phyloP scores from a whole-genome alignment of 2,888 invertebrate species.

The Branchellion lobata region DNA sequence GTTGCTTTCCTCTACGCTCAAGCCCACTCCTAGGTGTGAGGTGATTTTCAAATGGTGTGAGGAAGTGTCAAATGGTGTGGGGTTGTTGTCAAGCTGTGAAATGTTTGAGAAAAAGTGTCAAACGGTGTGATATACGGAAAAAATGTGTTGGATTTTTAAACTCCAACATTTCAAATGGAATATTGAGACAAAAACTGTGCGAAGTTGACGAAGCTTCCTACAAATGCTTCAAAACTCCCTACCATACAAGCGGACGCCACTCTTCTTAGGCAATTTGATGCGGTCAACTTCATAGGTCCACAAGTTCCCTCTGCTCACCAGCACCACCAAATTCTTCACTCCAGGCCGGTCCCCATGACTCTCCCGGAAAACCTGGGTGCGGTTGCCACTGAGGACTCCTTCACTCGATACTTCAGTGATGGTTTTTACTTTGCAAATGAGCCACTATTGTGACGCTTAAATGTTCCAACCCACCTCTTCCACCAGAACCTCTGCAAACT shows the following conservation, averaged over 20 bases:
- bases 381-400: too few relatives aligned
- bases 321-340: slow-evolving; percentile 48
- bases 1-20: slow-evolving; percentile 44
- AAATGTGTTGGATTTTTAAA: neutral
- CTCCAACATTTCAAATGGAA: neutral
- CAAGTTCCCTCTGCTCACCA: slow-evolving; percentile 49
- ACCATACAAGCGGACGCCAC: slow-evolving; percentile 46
- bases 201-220: too few relatives aligned
- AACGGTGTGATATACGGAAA: neutral
- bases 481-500: slow-evolving; percentile 46
- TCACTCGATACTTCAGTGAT: too few relatives aligned
- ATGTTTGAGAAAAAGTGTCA: neutral
- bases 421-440: too few relatives aligned
- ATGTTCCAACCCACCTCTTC: too few relatives aligned
- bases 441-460: too few relatives aligned
- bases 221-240: neutral
- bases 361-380: slow-evolving; percentile 44
- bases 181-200: too few relatives aligned
- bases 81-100: neutral
- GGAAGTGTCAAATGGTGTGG: neutral
- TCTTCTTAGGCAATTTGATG: slow-evolving; percentile 37
- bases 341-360: slow-evolving; percentile 47
- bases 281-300: slow-evolving; percentile 47
- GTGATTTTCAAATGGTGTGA: neutral
- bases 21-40: slow-evolving; percentile 32